phyloP scores from a whole-genome alignment of 2,888 invertebrate genomes.

The Pristionchus entomophagus region DNA sequence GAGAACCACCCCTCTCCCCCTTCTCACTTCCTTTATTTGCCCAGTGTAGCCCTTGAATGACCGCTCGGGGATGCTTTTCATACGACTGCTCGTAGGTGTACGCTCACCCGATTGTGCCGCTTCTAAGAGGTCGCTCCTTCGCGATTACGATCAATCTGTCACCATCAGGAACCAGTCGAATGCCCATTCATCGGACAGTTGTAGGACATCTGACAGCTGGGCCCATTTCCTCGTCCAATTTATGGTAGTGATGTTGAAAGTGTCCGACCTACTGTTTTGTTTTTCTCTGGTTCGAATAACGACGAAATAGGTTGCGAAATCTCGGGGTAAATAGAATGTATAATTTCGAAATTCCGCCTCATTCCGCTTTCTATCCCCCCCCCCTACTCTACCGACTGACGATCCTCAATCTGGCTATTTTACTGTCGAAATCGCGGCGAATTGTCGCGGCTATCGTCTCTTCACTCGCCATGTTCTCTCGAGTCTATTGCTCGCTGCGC shows the following conservation, averaged over 20 bases:
- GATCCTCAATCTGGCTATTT: too few species aligned
- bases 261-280: too few species aligned
- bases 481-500: not conserved
- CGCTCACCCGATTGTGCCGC: not conserved
- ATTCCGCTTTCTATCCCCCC: not conserved
- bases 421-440: too few species aligned
- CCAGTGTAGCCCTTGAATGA: not conserved
- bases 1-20: not conserved
- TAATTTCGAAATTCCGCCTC: not conserved
- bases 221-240: too few species aligned
- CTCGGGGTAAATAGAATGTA: too few species aligned
- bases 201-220: not conserved
- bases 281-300: too few species aligned
- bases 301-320: too few species aligned
- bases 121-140: not conserved
- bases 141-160: slow-evolving; percentile 27
- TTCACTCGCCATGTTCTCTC: not conserved
- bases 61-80: not conserved
- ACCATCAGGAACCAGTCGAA: too few species aligned
- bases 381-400: not conserved
- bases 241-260: too few species aligned
- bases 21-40: slow-evolving; percentile 11
- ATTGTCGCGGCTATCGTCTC: not conserved
- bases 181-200: not conserved
- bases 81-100: not conserved